Evolutionary conservation across 2,888 invertebrate genomes (phyloP).

Genomic region (Glyphotaelius pellucidus): DNA sequence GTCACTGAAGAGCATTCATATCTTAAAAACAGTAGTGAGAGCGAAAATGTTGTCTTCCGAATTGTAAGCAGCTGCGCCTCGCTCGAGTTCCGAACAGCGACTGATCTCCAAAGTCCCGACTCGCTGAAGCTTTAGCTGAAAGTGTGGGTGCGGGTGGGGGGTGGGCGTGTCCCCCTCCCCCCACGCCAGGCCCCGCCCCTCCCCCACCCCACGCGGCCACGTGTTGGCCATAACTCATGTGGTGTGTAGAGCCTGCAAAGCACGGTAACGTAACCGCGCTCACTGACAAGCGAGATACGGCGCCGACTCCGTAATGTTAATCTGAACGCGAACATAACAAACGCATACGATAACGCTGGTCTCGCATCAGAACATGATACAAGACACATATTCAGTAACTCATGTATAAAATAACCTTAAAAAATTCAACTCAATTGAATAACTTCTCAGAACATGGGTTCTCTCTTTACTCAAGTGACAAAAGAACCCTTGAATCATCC

Average conservation of each 20-base stretch:
- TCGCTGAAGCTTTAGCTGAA: background rate
- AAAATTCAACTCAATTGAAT: background rate
- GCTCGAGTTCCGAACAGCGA: background rate
- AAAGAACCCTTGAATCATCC: background rate
- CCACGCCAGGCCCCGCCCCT: constrained; percentile 19
- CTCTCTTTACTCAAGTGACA: background rate
- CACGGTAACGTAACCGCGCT: background rate
- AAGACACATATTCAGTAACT: background rate
- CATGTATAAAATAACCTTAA: background rate
- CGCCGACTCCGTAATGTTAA: background rate
- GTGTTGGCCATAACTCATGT: constrained; percentile 3
- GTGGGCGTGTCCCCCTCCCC: constrained; percentile 27
- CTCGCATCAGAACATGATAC: background rate
- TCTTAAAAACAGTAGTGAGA: background rate
- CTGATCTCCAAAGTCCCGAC: background rate
- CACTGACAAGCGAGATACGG: background rate
- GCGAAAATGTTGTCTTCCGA: background rate
- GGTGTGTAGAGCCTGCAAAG: background rate
- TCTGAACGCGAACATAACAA: background rate
- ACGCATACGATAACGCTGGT: background rate
- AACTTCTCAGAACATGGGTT: background rate
- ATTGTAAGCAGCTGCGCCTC: background rate
- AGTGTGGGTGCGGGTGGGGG: background rate
- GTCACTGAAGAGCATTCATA: background rate
- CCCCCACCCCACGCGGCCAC: constrained; percentile 35